Conservation (phyloP, 2,888 invertebrate genomes). For the Ennomos erosarius region DNA sequence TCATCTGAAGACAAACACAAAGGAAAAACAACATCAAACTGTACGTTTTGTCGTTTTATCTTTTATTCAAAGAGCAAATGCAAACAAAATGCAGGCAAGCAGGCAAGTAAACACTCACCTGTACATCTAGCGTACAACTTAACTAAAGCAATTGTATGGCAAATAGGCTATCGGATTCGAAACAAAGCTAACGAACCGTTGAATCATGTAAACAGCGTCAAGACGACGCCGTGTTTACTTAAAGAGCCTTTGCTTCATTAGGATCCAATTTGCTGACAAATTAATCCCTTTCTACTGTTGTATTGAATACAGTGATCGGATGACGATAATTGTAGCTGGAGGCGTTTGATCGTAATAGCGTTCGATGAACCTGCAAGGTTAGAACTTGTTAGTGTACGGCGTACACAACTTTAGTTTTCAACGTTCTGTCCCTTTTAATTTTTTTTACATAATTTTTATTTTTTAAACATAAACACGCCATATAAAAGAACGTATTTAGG, state of each 20-base stretch:
- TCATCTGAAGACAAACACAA: too few relatives aligned
- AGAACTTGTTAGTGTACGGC: too few relatives aligned
- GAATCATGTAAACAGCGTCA: slow-evolving; percentile 83
- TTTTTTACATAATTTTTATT: too few relatives aligned
- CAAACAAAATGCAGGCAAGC: background rate
- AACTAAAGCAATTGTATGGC: slow-evolving; percentile 41
- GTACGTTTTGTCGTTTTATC: too few relatives aligned
- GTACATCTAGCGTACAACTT: slow-evolving; percentile 12
- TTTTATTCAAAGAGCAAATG: background rate
- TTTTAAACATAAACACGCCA: too few relatives aligned
- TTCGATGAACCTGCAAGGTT: slow-evolving; percentile 1
- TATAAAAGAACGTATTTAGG: too few relatives aligned
- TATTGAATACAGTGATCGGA: slow-evolving; percentile 40
- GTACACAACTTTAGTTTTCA: too few relatives aligned
- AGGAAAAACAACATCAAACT: too few relatives aligned
- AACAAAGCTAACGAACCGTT: slow-evolving; percentile 85
- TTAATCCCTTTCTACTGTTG: slow-evolving; percentile 75
- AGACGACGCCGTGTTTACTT: slow-evolving; percentile 84
- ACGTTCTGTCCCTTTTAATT: too few relatives aligned
- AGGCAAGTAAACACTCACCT: background rate
- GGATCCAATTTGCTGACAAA: slow-evolving; percentile 85
- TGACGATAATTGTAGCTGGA: slow-evolving; percentile 20
- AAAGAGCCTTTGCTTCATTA: slow-evolving; percentile 85
- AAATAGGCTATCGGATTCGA: slow-evolving; percentile 74
- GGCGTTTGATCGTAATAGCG: slow-evolving; percentile 23